A percentile compares a stretch with the other conserved stretches of the same genome.
Evolutionary conservation across 2,888 invertebrate genomes (phyloP).

Genomic region (Molorchus minor): DNA sequence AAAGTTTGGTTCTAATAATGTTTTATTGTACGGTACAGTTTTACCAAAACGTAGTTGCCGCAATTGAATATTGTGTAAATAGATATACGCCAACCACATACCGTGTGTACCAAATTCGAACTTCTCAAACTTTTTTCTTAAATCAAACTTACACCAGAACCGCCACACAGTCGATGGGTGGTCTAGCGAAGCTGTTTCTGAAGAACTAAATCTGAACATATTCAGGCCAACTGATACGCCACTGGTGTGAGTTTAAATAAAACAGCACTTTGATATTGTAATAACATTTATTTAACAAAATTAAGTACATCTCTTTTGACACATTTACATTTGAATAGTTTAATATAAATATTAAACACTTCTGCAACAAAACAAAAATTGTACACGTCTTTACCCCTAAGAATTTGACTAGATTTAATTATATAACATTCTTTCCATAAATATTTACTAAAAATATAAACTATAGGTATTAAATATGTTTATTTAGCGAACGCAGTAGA

Average conservation of each 20-base stretch:
- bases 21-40: too few species aligned
- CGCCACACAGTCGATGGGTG: not conserved
- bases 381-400: not conserved
- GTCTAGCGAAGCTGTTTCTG: not conserved
- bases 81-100: too few species aligned
- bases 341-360: slow-evolving; percentile 8
- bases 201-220: not conserved
- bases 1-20: too few species aligned
- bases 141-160: not conserved
- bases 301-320: slow-evolving; percentile 25
- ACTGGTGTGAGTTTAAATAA: not conserved
- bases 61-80: too few species aligned
- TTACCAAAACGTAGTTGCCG: too few species aligned
- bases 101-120: not conserved
- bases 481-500: slow-evolving; percentile 12
- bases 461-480: too few species aligned
- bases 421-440: not conserved
- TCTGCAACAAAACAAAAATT: not conserved
- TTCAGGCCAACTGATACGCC: not conserved
- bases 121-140: not conserved
- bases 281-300: slow-evolving; percentile 28
- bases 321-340: slow-evolving; percentile 8
- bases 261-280: not conserved
- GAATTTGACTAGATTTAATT: slow-evolving; percentile 18
- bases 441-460: slow-evolving; percentile 9